phyloP scores from a whole-genome alignment of 2,113 vertebrate genomes.

The Poeciliopsis retropinna region DNA sequence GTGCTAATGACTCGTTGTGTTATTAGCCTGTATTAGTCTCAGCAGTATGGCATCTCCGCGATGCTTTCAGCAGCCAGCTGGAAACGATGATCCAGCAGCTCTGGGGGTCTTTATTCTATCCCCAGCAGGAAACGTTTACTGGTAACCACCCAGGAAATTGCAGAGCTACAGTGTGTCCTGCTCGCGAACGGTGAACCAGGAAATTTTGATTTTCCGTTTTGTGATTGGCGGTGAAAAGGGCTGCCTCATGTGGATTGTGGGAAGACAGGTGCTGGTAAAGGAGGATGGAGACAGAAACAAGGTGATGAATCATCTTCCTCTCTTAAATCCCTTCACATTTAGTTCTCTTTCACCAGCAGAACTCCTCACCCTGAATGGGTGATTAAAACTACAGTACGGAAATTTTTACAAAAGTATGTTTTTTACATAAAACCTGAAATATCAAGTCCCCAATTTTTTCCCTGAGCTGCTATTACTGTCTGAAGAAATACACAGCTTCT shows the following conservation, averaged over 20 bases:
- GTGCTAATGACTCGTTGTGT: slow-evolving; percentile 70
- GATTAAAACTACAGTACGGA: too few relatives aligned
- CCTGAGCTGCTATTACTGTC: too few relatives aligned
- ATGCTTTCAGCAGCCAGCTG: slow-evolving; percentile 65
- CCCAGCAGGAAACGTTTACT: slow-evolving; percentile 49
- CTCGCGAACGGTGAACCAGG: not conserved
- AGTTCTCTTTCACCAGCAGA: not conserved
- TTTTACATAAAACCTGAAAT: too few relatives aligned
- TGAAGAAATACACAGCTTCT: too few relatives aligned
- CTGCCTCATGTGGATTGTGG: not conserved
- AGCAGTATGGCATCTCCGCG: slow-evolving; percentile 63
- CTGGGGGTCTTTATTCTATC: slow-evolving; percentile 48
- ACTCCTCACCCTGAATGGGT: too few relatives aligned
- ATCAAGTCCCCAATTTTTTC: too few relatives aligned
- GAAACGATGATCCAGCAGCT: slow-evolving; percentile 60
- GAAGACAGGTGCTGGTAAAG: not conserved
- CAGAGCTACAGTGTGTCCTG: slow-evolving; percentile 17
- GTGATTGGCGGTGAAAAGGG: slow-evolving; percentile 1
- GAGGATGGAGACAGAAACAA: not conserved
- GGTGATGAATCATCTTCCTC: not conserved
- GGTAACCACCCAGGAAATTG: slow-evolving; percentile 41
- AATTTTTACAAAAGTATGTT: too few relatives aligned
- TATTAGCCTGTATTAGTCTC: slow-evolving; percentile 79
- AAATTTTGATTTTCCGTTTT: slow-evolving; percentile 1
- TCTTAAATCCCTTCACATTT: not conserved